Evolutionary conservation across 2,113 vertebrate genomes (phyloP).

Genomic region (Alectura lathami): DNA sequence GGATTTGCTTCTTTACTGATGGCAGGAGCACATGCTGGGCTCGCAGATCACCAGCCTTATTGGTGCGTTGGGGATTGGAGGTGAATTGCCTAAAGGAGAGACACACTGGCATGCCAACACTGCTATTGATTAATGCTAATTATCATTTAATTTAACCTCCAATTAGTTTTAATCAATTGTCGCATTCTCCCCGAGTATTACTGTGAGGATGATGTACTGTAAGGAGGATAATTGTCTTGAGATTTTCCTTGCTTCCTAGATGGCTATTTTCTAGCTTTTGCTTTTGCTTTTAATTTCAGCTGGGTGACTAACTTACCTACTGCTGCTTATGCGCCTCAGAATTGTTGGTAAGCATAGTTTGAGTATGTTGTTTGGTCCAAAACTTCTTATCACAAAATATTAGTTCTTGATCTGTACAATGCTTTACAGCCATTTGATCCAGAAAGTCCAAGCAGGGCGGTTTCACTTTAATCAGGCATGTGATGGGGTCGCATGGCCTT

Average conservation of each 20-base stretch:
- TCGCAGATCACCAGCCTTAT: slow-evolving; percentile 54
- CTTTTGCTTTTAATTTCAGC: slow-evolving; percentile 35
- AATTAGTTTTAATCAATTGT: slow-evolving; percentile 75
- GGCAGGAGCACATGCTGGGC: slow-evolving; percentile 33
- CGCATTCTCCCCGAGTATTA: slow-evolving; percentile 40
- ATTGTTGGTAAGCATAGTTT: background rate
- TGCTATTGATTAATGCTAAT: slow-evolving; percentile 74
- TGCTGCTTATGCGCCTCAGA: background rate
- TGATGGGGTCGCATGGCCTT: background rate
- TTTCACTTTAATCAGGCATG: slow-evolving; percentile 43
- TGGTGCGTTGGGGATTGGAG: slow-evolving; percentile 61
- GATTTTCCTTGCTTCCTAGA: slow-evolving; percentile 42
- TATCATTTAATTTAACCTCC: slow-evolving; percentile 72
- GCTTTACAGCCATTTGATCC: background rate
- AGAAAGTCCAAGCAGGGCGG: background rate
- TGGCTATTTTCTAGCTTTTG: slow-evolving; percentile 17
- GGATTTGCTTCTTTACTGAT: slow-evolving; percentile 39
- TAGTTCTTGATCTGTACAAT: background rate
- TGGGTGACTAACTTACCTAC: slow-evolving; percentile 46
- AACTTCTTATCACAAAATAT: slow-evolving; percentile 5
- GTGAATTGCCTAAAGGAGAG: slow-evolving; percentile 63
- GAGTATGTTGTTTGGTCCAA: slow-evolving; percentile 4
- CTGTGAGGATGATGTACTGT: background rate
- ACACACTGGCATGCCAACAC: slow-evolving; percentile 14
- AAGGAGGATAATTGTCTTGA: slow-evolving; percentile 42